A percentile compares a stretch with the other conserved stretches of the same genome.
These are phyloP conservation scores for Copsychus sechellarum DNA, from an alignment of 2,113 vertebrate species.

Conservation along the genomic window DNA sequence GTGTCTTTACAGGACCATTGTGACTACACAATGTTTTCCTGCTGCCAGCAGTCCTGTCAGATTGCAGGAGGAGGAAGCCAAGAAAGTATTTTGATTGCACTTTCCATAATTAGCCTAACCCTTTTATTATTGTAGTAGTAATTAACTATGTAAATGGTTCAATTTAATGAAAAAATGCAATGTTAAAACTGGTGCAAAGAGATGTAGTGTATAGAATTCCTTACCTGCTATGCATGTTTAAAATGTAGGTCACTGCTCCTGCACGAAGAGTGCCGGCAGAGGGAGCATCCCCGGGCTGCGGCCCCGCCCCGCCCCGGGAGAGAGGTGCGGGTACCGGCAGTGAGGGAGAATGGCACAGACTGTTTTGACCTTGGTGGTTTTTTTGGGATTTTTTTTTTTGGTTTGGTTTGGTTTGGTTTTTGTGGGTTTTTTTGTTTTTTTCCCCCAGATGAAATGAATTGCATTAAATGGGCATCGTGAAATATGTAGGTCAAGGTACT, in stretches of 20 bases:
- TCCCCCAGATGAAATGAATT: neutral
- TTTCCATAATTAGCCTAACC: neutral
- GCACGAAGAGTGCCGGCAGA: neutral
- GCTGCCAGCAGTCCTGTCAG: fast-evolving
- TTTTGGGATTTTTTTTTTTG: fast-evolving
- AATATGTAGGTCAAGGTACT: neutral
- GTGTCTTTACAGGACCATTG: neutral
- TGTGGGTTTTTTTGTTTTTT: too few relatives aligned
- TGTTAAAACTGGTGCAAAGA: neutral
- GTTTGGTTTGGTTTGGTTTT: too few relatives aligned
- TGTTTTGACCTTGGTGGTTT: fast-evolving
- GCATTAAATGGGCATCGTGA: neutral
- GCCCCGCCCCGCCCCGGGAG: fast-evolving
- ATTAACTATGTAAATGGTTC: neutral
- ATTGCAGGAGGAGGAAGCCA: neutral
- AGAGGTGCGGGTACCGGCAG: neutral
- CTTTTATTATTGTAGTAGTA: neutral
- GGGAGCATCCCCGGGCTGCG: neutral
- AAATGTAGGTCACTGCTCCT: neutral
- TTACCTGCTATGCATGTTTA: neutral
- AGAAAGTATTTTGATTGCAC: neutral
- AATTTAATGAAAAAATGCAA: neutral
- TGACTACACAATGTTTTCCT: neutral
- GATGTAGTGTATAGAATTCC: neutral
- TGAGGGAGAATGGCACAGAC: neutral